Evolutionary conservation across 2,797 vertebrate species (phyloP), one percentile per base, ranked within the genome.

Genomic region (Sus cebifrons): DNA sequence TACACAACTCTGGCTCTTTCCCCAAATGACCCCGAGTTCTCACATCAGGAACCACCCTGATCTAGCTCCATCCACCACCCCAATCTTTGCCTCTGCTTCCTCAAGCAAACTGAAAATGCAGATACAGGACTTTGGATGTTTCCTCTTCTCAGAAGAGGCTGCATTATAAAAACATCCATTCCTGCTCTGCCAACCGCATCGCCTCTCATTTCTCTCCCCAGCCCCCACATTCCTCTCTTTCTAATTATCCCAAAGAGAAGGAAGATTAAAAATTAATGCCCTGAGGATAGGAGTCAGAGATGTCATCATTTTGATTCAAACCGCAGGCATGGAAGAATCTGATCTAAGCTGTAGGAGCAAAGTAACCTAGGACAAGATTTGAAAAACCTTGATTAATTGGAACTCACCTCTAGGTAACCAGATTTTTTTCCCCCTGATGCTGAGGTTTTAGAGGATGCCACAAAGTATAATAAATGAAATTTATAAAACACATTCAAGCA

Each of bases 201-300:
- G 58, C 71, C 12, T 97, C 71, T 78, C 81, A 25, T 71, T 77
- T 89, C 64, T 86, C 71, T 85, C 89, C 96, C 96, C 93, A 95
- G 27, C 86, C 93, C 86, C 96, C 94, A 95, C 20, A 27, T 13
- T 49, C 49, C 36, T 89, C 52, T 96, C 86, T 94, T 93, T 96
- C 89, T 96, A 98, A 97, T 98, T 96, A 97, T 97, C 93, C 97
- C 94, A 96, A 95, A 92, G 93, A 96, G 96, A 90, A 96, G 68
- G 86, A 96, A 95, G 93, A 98, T 98, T 95, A 97, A 98, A 98
- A 98, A 98, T 97, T 95, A 97, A 98, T 97, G 96, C 96, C 81
- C 95, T 49, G 91, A 97, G 94, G 86, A 93, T 75, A 20, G 73
- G 81, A 96, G 86, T 92, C 89, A 94, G 88, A 94, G 86, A 96